A percentile compares a stretch with the other conserved stretches of the same genome.
phyloP scores from a whole-genome alignment of 1,140 invertebrate species.

The Forficula auricularia region DNA sequence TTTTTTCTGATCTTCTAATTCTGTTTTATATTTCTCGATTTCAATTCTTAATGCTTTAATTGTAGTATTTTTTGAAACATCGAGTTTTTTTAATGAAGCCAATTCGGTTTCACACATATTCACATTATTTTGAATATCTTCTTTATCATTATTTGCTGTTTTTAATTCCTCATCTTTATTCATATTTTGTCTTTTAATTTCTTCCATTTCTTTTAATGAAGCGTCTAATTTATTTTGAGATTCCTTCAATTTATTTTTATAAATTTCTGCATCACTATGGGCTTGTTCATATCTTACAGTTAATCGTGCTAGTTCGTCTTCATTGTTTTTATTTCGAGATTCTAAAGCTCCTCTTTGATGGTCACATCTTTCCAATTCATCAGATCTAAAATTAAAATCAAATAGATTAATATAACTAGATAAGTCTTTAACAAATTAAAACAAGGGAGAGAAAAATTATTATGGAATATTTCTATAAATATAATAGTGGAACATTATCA shows the following conservation, averaged over 20 bases:
- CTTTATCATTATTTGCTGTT: constrained; percentile 10
- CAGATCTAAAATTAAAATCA: constrained; percentile 17
- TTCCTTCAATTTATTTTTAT: not conserved
- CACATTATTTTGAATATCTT: constrained; percentile 19
- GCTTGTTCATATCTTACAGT: constrained; percentile 1
- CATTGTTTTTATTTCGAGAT: constrained; percentile 17
- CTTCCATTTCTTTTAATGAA: constrained; percentile 21
- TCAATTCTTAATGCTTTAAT: constrained; percentile 25
- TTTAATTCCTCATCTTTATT: constrained; percentile 8
- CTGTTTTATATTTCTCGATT: constrained; percentile 21
- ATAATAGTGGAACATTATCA: no score
- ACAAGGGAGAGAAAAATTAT: no score
- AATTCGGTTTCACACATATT: constrained; percentile 25
- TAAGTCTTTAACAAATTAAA: constrained; percentile 1
- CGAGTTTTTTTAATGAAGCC: constrained; percentile 25
- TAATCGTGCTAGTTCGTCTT: constrained; percentile 4
- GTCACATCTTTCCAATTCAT: constrained; percentile 27
- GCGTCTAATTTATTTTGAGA: constrained; percentile 20
- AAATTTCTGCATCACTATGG: not conserved
- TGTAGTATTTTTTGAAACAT: constrained; percentile 22
- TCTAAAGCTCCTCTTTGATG: constrained; percentile 19
- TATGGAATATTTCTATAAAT: no score
- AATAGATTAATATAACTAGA: constrained; percentile 1
- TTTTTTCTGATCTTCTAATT: constrained; percentile 21
- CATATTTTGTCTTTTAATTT: constrained; percentile 19